A percentile compares a stretch with the other conserved stretches of the same genome.
These are phyloP conservation scores for Myathropa florea DNA, from an alignment of 2,888 invertebrate species.

Conservation along the genomic window DNA sequence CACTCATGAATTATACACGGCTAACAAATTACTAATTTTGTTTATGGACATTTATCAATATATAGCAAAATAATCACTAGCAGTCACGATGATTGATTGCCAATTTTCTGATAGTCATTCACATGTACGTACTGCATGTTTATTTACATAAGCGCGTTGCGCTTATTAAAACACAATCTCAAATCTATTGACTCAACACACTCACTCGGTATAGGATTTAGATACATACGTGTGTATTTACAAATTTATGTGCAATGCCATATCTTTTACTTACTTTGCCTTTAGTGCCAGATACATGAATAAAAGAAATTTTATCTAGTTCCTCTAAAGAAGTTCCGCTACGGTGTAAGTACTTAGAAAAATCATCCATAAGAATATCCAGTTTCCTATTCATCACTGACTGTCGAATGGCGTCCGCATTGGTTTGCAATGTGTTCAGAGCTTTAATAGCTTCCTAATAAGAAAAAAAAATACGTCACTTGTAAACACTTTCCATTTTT, in stretches of 20 bases:
- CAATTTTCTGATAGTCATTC: neutral
- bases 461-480: conserved; percentile 65
- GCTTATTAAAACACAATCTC: neutral
- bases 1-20: too few species aligned
- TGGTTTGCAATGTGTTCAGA: conserved; percentile 88
- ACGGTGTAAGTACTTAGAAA: conserved; percentile 83
- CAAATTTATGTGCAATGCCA: neutral
- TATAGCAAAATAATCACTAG: neutral
- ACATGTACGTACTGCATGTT: neutral
- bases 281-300: conserved; percentile 98
- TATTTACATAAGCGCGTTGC: neutral
- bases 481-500: neutral
- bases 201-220: neutral
- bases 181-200: too few species aligned
- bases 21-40: neutral
- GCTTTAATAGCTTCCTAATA: conserved; percentile 86
- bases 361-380: conserved; percentile 80
- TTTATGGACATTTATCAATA: too few species aligned
- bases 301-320: conserved; percentile 89
- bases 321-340: conserved; percentile 85
- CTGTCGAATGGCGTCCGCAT: conserved; percentile 84
- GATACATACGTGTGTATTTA: neutral
- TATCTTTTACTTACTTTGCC: conserved; percentile 87
- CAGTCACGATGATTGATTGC: too few species aligned
- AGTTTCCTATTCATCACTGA: conserved; percentile 77